Conservation (phyloP, 2,113 vertebrate species). For the Dicentrarchus labrax region DNA sequence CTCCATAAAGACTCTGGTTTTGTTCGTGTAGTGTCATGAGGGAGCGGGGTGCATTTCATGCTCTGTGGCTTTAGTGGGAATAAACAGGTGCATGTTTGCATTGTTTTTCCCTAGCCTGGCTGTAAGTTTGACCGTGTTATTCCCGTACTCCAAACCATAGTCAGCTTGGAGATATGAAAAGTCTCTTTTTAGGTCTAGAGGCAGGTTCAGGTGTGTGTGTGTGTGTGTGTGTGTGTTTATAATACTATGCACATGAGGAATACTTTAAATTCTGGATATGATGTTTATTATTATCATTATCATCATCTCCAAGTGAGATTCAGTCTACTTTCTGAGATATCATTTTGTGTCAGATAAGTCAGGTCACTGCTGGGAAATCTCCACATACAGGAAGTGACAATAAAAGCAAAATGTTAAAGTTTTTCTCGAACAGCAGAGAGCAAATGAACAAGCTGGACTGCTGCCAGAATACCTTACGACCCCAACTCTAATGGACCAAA, state of each 20-base stretch:
- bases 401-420: not conserved
- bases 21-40: constrained; percentile 29
- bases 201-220: not conserved
- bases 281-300: constrained; percentile 6
- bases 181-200: not conserved
- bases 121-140: constrained; percentile 49
- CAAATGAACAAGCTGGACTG: not conserved
- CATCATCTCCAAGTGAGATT: not conserved
- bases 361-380: not conserved
- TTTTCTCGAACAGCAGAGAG: not conserved
- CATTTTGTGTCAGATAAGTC: constrained; percentile 13
- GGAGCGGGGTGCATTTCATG: constrained; percentile 62
- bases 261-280: constrained; percentile 5
- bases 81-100: constrained; percentile 56
- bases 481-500: not conserved
- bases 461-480: not conserved
- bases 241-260: not conserved
- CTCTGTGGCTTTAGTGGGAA: constrained; percentile 54
- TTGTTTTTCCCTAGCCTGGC: constrained; percentile 14
- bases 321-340: not conserved
- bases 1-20: constrained; percentile 51
- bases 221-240: not conserved
- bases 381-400: not conserved
- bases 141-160: not conserved
- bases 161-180: not conserved